Conservation (phyloP, 2,113 vertebrate genomes). For the Salvelinus namaycush region DNA sequence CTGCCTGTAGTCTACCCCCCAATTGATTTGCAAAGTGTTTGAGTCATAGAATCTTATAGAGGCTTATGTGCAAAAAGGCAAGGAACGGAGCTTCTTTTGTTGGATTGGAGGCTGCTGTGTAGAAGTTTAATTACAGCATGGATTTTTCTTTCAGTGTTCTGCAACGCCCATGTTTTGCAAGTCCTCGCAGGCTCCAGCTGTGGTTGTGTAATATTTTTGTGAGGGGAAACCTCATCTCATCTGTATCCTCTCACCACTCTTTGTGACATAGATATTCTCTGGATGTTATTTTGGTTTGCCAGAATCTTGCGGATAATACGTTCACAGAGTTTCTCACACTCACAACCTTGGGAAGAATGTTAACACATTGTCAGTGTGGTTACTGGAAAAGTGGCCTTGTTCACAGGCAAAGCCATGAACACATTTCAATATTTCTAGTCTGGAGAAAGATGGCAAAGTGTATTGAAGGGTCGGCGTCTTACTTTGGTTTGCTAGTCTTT, state of each 20-base stretch:
- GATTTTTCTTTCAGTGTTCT: not conserved
- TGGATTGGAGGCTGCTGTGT: not conserved
- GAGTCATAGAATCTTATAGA: not conserved
- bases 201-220: slow-evolving; percentile 3
- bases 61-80: not conserved
- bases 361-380: too few species aligned
- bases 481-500: too few species aligned
- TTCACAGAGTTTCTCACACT: not conserved
- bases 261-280: not conserved
- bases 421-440: too few species aligned
- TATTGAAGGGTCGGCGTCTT: too few species aligned
- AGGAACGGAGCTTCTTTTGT: not conserved
- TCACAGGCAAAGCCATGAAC: too few species aligned
- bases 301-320: not conserved
- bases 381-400: too few species aligned
- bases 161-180: not conserved
- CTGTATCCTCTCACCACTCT: not conserved
- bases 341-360: too few species aligned
- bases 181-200: not conserved
- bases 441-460: too few species aligned
- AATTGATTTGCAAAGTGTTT: not conserved
- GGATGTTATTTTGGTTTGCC: not conserved
- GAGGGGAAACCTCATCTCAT: not conserved
- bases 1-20: slow-evolving; percentile 23
- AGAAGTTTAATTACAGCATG: slow-evolving; percentile 32